These are phyloP conservation scores for Orchesella cincta DNA, from an alignment of 1,140 invertebrate genomes.

Conservation along the genomic window DNA sequence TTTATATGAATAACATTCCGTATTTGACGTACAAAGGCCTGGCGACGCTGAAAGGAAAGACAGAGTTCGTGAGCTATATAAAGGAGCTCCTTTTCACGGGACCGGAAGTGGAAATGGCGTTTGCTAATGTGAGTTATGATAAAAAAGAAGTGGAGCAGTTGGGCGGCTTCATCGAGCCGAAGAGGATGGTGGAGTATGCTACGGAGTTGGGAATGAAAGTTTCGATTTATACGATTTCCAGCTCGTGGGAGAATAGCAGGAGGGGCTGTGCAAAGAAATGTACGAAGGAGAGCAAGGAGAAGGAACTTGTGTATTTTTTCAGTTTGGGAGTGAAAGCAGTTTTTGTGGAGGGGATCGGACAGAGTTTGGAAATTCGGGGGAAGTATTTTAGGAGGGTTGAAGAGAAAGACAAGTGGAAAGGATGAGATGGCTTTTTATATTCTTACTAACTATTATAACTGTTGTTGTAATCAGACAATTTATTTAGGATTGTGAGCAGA, in stretches of 20 bases:
- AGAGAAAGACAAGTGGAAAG: no score
- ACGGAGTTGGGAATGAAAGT: constrained; percentile 41
- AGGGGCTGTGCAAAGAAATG: not conserved
- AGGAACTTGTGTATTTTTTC: constrained; percentile 22
- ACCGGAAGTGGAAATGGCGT: constrained; percentile 33
- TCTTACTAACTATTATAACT: no score
- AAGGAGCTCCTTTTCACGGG: constrained; percentile 45
- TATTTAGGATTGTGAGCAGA: no score
- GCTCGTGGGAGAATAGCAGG: constrained; percentile 34
- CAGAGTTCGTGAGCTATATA: constrained; percentile 35
- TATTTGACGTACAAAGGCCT: constrained; percentile 40
- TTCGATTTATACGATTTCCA: constrained; percentile 43
- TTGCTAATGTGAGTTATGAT: not conserved
- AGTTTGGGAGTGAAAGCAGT: constrained; percentile 23
- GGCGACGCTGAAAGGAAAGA: constrained; percentile 21
- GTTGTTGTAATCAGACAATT: no score
- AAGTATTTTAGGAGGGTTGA: no score
- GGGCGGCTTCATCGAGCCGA: constrained; percentile 43
- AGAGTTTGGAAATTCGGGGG: constrained; percentile 19
- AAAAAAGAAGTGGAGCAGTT: constrained; percentile 19
- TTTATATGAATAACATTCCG: not conserved
- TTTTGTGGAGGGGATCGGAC: constrained; percentile 28
- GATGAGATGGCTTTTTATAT: no score
- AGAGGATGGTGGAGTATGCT: constrained; percentile 31
- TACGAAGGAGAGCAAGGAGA: not conserved